phyloP scores from a whole-genome alignment of 2,113 vertebrate genomes.

The Gracilinanus agilis region DNA sequence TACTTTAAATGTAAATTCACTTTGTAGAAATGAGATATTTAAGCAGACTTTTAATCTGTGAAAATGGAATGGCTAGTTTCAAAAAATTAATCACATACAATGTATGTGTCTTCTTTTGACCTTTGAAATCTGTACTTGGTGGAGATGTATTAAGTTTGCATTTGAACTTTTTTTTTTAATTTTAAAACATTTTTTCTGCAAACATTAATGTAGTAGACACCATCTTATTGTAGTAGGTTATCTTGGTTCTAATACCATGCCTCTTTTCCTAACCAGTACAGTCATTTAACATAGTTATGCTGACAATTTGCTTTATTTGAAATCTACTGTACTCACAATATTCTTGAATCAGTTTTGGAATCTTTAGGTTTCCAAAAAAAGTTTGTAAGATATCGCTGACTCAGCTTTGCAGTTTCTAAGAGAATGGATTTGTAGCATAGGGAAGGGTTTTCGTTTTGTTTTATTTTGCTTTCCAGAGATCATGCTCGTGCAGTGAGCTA shows the following conservation, averaged over 20 bases:
- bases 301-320: constrained; percentile 45
- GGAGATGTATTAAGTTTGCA: constrained; percentile 88
- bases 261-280: constrained; percentile 71
- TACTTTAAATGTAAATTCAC: constrained; percentile 99
- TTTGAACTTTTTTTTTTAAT: constrained; percentile 77
- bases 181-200: constrained; percentile 52
- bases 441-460: constrained; percentile 80
- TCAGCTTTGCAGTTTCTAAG: constrained; percentile 66
- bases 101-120: constrained; percentile 93
- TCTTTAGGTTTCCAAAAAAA: constrained; percentile 77
- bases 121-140: constrained; percentile 85
- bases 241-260: constrained; percentile 70
- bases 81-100: constrained; percentile 93
- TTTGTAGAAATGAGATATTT: constrained; percentile 97
- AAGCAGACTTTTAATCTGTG: constrained; percentile 95
- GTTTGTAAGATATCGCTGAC: constrained; percentile 58
- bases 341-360: constrained; percentile 71
- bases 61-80: constrained; percentile 90
- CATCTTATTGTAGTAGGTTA: constrained; percentile 66
- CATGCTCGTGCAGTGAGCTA: background rate
- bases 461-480: constrained; percentile 62
- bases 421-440: constrained; percentile 76
- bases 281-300: constrained; percentile 64
- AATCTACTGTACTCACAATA: constrained; percentile 72
- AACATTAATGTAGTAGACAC: constrained; percentile 73